phyloP scores from a whole-genome alignment of 1,140 invertebrate species.

The Drosophila funebris region DNA sequence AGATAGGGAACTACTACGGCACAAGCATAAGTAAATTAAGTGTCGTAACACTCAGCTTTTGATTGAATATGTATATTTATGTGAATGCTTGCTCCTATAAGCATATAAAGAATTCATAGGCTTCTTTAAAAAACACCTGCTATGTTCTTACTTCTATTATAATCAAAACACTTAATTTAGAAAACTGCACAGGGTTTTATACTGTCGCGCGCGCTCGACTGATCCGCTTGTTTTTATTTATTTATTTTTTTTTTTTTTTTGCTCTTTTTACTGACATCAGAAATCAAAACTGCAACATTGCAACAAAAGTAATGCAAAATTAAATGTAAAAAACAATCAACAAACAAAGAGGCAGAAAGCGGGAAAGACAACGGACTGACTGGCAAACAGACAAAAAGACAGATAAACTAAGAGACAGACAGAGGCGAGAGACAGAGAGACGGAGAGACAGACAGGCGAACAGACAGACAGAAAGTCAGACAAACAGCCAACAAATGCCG shows the following conservation, averaged over 20 bases:
- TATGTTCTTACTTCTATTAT: too few relatives aligned
- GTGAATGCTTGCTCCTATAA: too few relatives aligned
- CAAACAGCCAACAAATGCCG: slow-evolving; percentile 32
- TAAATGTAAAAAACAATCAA: slow-evolving; percentile 69
- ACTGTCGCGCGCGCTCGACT: too few relatives aligned
- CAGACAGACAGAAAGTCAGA: background rate
- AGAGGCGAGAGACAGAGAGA: background rate
- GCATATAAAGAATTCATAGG: too few relatives aligned
- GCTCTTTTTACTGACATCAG: slow-evolving; percentile 22
- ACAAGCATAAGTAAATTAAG: too few relatives aligned
- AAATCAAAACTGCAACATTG: slow-evolving; percentile 71
- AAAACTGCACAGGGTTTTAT: too few relatives aligned
- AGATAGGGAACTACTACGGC: too few relatives aligned
- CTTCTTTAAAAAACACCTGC: too few relatives aligned
- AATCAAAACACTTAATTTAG: too few relatives aligned
- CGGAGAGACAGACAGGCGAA: background rate
- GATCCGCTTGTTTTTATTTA: too few relatives aligned
- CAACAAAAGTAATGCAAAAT: slow-evolving; percentile 70
- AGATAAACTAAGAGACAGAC: background rate
- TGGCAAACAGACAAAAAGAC: background rate
- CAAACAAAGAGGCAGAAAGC: slow-evolving; percentile 14
- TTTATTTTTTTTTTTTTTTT: slow-evolving; percentile 1
- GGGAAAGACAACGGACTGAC: slow-evolving; percentile 1
- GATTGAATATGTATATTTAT: too few relatives aligned
- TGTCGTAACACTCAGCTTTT: too few relatives aligned